phyloP scores from a whole-genome alignment of 1,140 invertebrate species.

The Drosophila dunni region DNA sequence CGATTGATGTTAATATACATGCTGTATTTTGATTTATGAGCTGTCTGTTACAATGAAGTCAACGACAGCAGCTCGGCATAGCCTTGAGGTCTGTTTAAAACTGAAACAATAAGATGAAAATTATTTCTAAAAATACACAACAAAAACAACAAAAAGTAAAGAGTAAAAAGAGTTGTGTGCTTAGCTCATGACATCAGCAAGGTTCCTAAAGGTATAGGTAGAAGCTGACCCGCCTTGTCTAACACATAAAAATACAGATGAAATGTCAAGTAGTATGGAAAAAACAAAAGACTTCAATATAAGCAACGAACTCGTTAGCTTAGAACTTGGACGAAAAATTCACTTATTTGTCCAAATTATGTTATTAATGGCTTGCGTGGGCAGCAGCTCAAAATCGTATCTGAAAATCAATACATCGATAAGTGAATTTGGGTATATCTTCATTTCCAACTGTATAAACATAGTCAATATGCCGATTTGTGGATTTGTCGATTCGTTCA shows the following conservation, averaged over 20 bases:
- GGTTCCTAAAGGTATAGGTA: constrained; percentile 6
- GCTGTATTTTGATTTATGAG: constrained; percentile 67
- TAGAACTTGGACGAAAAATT: constrained; percentile 45
- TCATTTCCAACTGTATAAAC: constrained; percentile 5
- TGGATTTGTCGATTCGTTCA: constrained; percentile 49
- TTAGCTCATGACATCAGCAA: constrained; percentile 69
- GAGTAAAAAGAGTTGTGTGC: constrained; percentile 21
- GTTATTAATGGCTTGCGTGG: constrained; percentile 70
- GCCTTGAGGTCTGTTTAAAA: constrained; percentile 26
- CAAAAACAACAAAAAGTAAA: constrained; percentile 47
- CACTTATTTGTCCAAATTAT: constrained; percentile 77
- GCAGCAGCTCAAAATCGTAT: constrained; percentile 13
- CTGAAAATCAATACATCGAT: constrained; percentile 36
- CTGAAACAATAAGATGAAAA: constrained; percentile 26
- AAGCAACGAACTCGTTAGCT: constrained; percentile 60
- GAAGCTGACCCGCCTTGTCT: constrained; percentile 25
- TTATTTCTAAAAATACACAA: constrained; percentile 18
- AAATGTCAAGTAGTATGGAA: constrained; percentile 21
- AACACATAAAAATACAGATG: constrained; percentile 2
- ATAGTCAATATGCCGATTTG: constrained; percentile 16
- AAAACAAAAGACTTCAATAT: constrained; percentile 78
- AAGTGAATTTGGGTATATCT: constrained; percentile 36
- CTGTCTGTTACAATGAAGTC: constrained; percentile 75
- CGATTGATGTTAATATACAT: constrained; percentile 47
- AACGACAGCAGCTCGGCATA: constrained; percentile 48